Evolutionary conservation across 2,888 invertebrate genomes (phyloP), one percentile per base, ranked within the genome.

Genomic region (Hirtodrosophila trivittata): DNA sequence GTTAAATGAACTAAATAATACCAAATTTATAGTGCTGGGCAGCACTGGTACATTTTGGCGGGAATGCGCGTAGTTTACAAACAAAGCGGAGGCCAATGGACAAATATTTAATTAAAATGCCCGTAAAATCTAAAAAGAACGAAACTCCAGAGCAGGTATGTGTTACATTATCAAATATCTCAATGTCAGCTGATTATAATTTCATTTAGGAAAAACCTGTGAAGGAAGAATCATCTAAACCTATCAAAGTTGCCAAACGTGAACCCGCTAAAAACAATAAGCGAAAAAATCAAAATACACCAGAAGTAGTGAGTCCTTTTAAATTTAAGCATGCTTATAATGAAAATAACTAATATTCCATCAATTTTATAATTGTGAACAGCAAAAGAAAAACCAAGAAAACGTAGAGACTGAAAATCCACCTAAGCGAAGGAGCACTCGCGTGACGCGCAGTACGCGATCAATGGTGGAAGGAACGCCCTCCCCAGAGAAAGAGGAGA

Each of bases 361-460:
- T n/a, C n/a, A n/a, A n/a, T 45, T 13, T 38, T 32, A n/a, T 10
- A 6, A 0, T 14, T 9, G 2, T 43, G 8, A 0, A 10, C 1
- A 39, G 5, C 14, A 9, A 28, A 5, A 76, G 75, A 60, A 52
- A 21, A 66, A 81, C 7, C 66, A 67, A 30, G 62, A 82, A 43
- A 76, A 72, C 21, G 60, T 30, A 0, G 77, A 74, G 1, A 51
- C 10, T 0, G 88, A 88, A 38, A 89, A 89, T 52, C 88, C 88
- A 0, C 85, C 89, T 1, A 89, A 89, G 46, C 86, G 89, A 1
- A 77, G 88, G 1, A 90, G 89, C 37, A 46, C 69, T 0, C 78
- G 90, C 0, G 3, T 67, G 1, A 88, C 89, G 0, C 81, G 89
- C 0, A 88, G 78, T 43, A 87, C 81, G 0, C 60, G 58, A 1